phyloP scores from a whole-genome alignment of 2,113 vertebrate species.

The Notothenia rossii region DNA sequence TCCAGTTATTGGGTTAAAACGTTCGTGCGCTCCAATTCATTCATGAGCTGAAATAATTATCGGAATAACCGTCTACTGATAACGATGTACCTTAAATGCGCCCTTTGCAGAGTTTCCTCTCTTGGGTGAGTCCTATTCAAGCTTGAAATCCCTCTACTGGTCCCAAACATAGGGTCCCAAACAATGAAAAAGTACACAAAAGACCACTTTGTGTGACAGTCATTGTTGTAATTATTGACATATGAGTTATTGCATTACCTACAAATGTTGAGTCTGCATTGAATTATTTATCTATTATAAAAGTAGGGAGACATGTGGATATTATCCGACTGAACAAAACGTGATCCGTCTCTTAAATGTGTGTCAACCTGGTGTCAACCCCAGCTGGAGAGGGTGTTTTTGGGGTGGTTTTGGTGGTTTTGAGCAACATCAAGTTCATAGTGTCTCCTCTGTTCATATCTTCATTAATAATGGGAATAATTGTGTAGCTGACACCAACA shows the following conservation, averaged over 20 bases:
- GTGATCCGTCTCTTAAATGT: no score
- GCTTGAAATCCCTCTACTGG: background rate
- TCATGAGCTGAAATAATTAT: accelerated
- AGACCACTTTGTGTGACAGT: background rate
- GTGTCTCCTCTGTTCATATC: background rate
- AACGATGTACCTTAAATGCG: background rate
- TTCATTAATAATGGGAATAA: background rate
- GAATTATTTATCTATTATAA: background rate
- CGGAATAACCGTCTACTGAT: accelerated
- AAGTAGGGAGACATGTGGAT: no score
- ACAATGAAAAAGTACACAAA: background rate
- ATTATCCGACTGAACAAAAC: no score
- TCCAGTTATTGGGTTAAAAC: accelerated
- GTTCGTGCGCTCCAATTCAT: accelerated
- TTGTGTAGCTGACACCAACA: background rate
- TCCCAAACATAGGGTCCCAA: background rate
- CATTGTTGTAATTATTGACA: background rate
- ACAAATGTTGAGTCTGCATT: background rate
- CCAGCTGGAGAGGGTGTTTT: background rate
- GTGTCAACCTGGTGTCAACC: no score
- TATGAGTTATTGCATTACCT: background rate
- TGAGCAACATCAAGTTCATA: background rate
- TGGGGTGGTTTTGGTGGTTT: background rate
- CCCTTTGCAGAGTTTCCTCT: background rate
- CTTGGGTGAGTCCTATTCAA: constrained; percentile 55